Base-by-base conservation (phyloP, 2,888 invertebrate species). In the Cantharis nigra region DNA sequence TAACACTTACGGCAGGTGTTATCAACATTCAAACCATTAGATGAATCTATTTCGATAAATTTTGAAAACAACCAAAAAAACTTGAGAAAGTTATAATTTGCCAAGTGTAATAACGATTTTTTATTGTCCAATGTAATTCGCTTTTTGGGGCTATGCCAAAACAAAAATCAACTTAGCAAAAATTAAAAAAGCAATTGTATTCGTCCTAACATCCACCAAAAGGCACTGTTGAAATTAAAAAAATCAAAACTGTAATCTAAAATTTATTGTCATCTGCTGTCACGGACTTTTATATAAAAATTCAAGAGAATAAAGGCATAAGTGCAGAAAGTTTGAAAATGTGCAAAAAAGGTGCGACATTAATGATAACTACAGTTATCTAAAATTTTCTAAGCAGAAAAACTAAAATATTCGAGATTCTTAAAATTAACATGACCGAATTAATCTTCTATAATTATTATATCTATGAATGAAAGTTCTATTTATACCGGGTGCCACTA, bases 51-150 rank as follows among this genome's bases (percentile, higher is more conserved):
- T 71, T 71, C 14, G 16, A 70, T 49, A 67, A 26, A 23, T 23
- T n/a, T 20, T 67, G 65, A 67, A 67, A 23, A 26, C 26, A 26
- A 20, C 65, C 65, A 67, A 67, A 64, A 67, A 67, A 23, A 20
- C 13, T 33, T 16, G 30, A 16, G 16, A 65, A 16, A 33, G 14
- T n/a, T 20, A 26, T 30, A 20, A 69, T 23, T 23, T 67, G 72
- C 72, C 72, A 73, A 73, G 67, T 49, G 72, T 49, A 73, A 73
- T 73, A 73, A 69, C 72, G 69, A 74, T 74, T 74, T 74, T 74
- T 74, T 74, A 74, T 69, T 30, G 74, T 74, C 70, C 74, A 62
- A 30, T 30, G 14, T 70, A 70, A 18, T 16, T 33, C 11, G 3
- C 23, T 9, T 28, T 30, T 70, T 70, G 49, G 70, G 13, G 3